Percentiles rank a stretch among this genome's conserved stretches.
phyloP scores from a whole-genome alignment of 2,113 vertebrate genomes.

The Craseonycteris thonglongyai region DNA sequence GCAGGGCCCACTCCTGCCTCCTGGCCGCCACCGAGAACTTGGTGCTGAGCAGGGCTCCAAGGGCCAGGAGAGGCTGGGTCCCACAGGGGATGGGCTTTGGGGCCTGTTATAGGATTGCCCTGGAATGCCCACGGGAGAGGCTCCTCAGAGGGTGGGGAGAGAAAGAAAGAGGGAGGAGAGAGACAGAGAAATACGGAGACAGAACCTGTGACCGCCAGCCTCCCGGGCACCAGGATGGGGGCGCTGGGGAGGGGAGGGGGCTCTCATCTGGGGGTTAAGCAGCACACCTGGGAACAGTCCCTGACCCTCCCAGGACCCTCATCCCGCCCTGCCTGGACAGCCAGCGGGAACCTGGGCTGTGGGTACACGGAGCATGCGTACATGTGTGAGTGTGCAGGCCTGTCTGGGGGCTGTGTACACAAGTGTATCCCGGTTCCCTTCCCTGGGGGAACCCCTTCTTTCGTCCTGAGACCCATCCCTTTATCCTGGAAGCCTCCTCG shows the following conservation, averaged over 20 bases:
- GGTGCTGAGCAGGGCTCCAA: background rate
- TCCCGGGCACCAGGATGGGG: rapidly evolving
- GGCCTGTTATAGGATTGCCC: conserved; percentile 71
- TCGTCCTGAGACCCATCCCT: background rate
- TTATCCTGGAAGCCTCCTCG: background rate
- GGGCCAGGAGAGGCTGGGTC: background rate
- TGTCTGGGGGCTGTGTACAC: background rate
- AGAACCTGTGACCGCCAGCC: background rate
- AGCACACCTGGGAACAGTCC: too few relatives aligned
- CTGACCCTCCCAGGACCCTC: background rate
- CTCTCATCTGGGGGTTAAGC: background rate
- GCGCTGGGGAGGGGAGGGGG: background rate
- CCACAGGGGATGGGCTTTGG: conserved; percentile 16
- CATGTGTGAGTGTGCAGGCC: too few relatives aligned
- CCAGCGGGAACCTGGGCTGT: rapidly evolving
- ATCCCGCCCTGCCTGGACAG: background rate
- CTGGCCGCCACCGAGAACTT: background rate
- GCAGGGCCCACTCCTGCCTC: background rate
- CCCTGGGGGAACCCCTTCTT: background rate
- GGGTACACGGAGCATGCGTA: background rate
- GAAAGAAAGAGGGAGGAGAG: background rate
- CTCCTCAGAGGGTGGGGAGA: background rate
- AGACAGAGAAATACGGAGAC: rapidly evolving
- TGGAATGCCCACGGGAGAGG: conserved; percentile 82
- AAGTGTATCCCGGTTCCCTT: too few relatives aligned